Percentiles rank a stretch among this genome's conserved stretches.
Evolutionary conservation across 2,113 vertebrate genomes (phyloP).

Genomic region (Candoia aspera): DNA sequence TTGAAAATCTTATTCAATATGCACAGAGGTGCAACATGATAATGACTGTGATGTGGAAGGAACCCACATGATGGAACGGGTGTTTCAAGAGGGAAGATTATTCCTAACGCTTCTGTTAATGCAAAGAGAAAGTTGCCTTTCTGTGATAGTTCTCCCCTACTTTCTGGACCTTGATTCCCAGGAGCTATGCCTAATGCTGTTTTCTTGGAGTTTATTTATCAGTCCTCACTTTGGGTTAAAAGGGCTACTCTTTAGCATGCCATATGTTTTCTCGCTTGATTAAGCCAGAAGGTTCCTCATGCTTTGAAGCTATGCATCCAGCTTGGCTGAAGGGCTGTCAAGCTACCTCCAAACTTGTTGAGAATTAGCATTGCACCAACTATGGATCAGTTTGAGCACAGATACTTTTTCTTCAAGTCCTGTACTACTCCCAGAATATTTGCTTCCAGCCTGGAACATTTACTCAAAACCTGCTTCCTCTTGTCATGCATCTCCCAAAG

Average conservation of each 20-base stretch:
- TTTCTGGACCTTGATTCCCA: not conserved
- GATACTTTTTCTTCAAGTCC: not conserved
- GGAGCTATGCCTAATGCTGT: conserved; percentile 17
- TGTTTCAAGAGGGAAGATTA: conserved; percentile 5
- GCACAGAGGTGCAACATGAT: not conserved
- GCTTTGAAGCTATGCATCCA: not conserved
- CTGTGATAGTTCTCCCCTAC: not conserved
- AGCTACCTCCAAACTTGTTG: not conserved
- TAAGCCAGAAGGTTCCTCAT: not conserved
- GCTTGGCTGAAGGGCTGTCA: not conserved
- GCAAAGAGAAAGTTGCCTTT: not conserved
- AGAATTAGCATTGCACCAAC: not conserved
- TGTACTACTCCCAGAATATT: not conserved
- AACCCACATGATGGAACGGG: not conserved
- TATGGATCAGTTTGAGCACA: not conserved
- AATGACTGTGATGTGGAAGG: not conserved
- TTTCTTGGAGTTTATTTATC: not conserved
- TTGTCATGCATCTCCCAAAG: not conserved
- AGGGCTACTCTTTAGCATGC: not conserved
- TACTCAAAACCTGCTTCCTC: not conserved
- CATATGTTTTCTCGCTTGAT: not conserved
- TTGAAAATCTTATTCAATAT: conserved; percentile 2
- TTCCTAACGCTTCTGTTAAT: conserved; percentile 16
- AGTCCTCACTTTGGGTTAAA: not conserved
- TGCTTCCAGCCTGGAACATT: not conserved